phyloP scores from a whole-genome alignment of 2,797 vertebrate genomes.

The Limnodromus scolopaceus region DNA sequence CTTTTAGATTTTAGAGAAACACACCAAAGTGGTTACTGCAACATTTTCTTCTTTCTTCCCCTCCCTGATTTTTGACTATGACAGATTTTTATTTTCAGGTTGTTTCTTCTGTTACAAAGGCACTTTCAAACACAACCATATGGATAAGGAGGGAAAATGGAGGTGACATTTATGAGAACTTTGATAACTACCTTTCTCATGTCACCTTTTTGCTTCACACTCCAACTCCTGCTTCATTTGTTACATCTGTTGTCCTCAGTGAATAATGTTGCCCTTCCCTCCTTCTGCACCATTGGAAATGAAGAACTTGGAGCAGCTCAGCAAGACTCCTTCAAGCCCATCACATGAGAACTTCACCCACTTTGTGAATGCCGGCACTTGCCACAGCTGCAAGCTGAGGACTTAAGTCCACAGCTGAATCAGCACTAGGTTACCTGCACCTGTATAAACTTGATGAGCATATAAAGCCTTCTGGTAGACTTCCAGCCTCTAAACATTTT shows the following conservation, averaged over 20 bases:
- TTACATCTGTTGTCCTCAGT: accelerated
- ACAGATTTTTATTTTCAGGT: not conserved
- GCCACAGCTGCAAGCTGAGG: not conserved
- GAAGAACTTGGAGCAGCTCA: not conserved
- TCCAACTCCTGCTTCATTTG: not conserved
- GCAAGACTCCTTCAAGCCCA: not conserved
- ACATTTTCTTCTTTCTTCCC: accelerated
- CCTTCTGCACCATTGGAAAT: not conserved
- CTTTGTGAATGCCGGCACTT: too few species aligned
- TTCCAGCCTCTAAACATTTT: not conserved
- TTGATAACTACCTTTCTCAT: not conserved
- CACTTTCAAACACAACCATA: not conserved
- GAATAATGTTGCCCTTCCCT: not conserved
- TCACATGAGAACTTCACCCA: not conserved
- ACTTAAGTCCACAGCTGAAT: not conserved
- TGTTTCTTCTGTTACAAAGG: not conserved
- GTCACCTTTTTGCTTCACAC: not conserved
- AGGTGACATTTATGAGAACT: not conserved
- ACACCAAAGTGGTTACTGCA: not conserved
- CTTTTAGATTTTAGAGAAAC: not conserved
- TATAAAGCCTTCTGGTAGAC: not conserved
- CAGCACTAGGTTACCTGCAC: not conserved
- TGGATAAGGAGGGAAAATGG: accelerated
- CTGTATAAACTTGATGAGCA: not conserved
- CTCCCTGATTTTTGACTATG: accelerated